phyloP scores from a whole-genome alignment of 2,888 invertebrate genomes.

The Metalampra italica region DNA sequence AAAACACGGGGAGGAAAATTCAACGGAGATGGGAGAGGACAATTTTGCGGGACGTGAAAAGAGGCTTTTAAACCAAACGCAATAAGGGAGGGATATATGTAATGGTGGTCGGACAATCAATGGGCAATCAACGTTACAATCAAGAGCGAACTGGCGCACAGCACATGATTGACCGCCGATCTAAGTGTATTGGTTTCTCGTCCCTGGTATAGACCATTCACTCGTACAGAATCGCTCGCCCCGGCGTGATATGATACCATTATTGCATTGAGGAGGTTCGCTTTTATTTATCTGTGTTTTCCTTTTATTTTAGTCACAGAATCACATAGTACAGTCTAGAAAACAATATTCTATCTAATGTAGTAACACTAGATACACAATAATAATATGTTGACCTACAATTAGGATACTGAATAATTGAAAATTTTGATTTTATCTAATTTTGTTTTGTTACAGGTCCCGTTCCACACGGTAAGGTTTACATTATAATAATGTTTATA shows the following conservation, averaged over 20 bases:
- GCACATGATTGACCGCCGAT: slow-evolving; percentile 31
- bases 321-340: too few species aligned
- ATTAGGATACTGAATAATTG: too few species aligned
- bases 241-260: too few species aligned
- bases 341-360: too few species aligned
- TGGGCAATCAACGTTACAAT: slow-evolving; percentile 36
- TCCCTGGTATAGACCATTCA: slow-evolving; percentile 6
- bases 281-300: too few species aligned
- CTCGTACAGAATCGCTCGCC: slow-evolving; percentile 31
- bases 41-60: slow-evolving; percentile 10
- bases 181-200: slow-evolving; percentile 37
- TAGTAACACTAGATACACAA: too few species aligned
- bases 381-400: too few species aligned
- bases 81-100: slow-evolving; percentile 18
- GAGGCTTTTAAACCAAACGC: slow-evolving; percentile 24
- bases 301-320: too few species aligned
- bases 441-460: not conserved
- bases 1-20: slow-evolving; percentile 24
- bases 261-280: too few species aligned
- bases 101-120: slow-evolving; percentile 17
- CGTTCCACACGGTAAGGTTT: not conserved
- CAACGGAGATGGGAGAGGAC: slow-evolving; percentile 18
- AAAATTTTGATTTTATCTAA: too few species aligned
- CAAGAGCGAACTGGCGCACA: slow-evolving; percentile 18
- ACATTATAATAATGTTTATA: too few species aligned